Evolutionary conservation across 2,113 vertebrate species (phyloP).

Genomic region (Rousettus leschenaultii): DNA sequence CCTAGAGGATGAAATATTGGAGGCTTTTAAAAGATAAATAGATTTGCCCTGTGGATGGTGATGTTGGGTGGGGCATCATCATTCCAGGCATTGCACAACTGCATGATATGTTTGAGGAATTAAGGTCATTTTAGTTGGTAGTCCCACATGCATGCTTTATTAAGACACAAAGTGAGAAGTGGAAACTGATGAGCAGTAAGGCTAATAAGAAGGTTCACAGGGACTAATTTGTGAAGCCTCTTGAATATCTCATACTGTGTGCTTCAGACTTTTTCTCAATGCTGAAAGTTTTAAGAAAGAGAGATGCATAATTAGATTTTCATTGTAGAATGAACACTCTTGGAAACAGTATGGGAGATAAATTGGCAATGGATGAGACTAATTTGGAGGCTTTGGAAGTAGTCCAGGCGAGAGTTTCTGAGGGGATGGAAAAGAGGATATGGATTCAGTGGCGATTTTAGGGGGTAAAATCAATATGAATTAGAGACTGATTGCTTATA

Average conservation of each 20-base stretch:
- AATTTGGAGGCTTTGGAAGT: neutral
- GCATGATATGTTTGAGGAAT: neutral
- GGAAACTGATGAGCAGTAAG: neutral
- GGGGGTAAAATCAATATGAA: neutral
- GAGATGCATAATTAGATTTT: neutral
- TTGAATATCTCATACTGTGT: neutral
- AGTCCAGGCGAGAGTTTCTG: neutral
- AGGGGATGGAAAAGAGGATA: neutral
- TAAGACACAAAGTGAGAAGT: neutral
- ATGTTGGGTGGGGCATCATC: neutral
- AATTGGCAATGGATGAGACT: neutral
- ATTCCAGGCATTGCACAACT: neutral
- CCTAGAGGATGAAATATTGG: neutral
- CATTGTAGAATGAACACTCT: conserved; percentile 7
- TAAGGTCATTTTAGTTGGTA: neutral
- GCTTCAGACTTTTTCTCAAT: neutral
- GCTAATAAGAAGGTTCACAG: neutral
- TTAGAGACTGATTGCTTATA: neutral
- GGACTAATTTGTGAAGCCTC: neutral
- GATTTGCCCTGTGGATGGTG: neutral
- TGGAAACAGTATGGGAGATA: neutral
- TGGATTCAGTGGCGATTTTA: neutral
- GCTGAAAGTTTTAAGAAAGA: neutral
- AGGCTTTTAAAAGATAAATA: neutral
- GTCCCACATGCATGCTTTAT: neutral